Conservation (phyloP, 2,113 vertebrate genomes). For the Talpa occidentalis region DNA sequence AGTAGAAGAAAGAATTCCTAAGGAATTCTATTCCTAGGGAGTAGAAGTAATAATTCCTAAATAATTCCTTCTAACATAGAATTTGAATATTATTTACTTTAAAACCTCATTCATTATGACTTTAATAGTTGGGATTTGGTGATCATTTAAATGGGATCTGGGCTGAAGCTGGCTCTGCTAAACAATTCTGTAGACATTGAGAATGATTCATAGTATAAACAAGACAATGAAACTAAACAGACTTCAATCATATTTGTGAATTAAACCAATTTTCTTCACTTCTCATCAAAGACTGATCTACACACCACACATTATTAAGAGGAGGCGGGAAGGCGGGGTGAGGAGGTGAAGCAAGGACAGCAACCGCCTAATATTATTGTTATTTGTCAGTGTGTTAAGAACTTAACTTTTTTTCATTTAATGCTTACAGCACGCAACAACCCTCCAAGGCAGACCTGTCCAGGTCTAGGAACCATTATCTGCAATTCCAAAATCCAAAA, state of each 20-base stretch:
- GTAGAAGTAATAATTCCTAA: background rate
- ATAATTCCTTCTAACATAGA: no score
- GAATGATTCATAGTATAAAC: background rate
- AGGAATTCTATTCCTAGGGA: no score
- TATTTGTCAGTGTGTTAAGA: background rate
- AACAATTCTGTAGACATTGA: background rate
- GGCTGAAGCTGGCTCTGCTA: background rate
- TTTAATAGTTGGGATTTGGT: background rate
- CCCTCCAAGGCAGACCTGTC: background rate
- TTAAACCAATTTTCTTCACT: background rate
- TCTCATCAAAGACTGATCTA: background rate
- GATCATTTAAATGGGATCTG: background rate
- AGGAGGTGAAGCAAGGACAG: no score
- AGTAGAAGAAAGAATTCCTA: background rate
- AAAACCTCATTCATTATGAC: background rate
- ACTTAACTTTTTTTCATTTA: background rate
- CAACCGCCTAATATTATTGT: background rate
- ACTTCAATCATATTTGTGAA: background rate
- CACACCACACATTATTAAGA: background rate
- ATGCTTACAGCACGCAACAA: background rate
- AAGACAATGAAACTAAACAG: background rate
- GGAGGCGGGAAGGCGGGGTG: background rate
- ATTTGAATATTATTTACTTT: background rate
- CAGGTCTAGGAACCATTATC: background rate
- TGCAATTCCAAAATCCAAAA: slow-evolving; percentile 15